phyloP scores from a whole-genome alignment of 2,797 vertebrate genomes.

The Anguilla marmorata region DNA sequence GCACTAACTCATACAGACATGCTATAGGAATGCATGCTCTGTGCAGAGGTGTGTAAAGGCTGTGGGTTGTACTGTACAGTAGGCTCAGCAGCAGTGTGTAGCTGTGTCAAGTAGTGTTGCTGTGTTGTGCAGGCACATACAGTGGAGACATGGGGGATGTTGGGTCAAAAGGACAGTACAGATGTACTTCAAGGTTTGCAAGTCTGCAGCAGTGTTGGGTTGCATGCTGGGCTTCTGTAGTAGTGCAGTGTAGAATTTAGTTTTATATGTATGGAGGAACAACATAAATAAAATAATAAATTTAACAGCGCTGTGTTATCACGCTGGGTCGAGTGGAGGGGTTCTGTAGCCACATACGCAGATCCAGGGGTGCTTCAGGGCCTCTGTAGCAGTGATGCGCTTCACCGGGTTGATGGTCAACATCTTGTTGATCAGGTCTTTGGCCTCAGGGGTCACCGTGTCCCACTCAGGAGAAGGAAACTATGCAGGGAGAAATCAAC shows the following conservation, averaged over 20 bases:
- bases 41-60: not conserved
- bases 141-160: not conserved
- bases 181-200: conserved; percentile 27
- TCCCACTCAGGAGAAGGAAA: conserved; percentile 98
- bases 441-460: conserved; percentile 95
- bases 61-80: not conserved
- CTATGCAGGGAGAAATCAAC: conserved; percentile 63
- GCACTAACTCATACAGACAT: not conserved
- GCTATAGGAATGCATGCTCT: not conserved
- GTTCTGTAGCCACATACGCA: conserved; percentile 75
- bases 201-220: conserved; percentile 18
- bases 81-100: conserved; percentile 11
- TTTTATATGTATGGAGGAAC: not conserved
- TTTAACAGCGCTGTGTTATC: not conserved
- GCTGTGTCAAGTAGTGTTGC: conserved; percentile 5
- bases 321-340: not conserved
- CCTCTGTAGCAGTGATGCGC: conserved; percentile 89
- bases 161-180: conserved; percentile 8
- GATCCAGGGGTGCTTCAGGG: conserved; percentile 96
- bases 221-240: not conserved
- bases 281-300: not conserved
- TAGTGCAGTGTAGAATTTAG: not conserved
- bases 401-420: conserved; percentile 96
- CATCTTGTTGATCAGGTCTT: conserved; percentile 99
- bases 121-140: conserved; percentile 14